Evolutionary conservation across 2,113 vertebrate genomes (phyloP), one percentile per base, ranked within the genome.

Genomic region (Balaenoptera acutorostrata): DNA sequence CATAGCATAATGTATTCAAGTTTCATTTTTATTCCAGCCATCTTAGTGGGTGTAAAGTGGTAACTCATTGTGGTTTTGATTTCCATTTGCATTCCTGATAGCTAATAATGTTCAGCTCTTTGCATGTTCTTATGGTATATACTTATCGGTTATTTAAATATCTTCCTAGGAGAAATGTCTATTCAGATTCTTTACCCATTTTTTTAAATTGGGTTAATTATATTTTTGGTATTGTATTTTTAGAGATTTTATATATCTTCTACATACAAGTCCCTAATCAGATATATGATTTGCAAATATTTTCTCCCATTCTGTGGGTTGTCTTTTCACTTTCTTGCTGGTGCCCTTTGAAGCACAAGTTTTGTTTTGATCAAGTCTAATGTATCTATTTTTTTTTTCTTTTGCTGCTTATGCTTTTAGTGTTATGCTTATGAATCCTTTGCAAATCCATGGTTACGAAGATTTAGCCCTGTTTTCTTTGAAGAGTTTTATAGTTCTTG

Each of bases 311-410:
- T 25, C 36, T 77, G 15, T 39, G 9, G 21, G 21, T 20, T 96
- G 69, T 44, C 25, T 80, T 87, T 94, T 49, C 14, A 15, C 6
- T 49, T 77, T 83, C 33, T 87, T 49, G 27, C 14, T 88, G 61
- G 15, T 80, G 2, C 33, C 63, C 6, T 90, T 72, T 85, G 36
- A 86, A 63, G 71, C 27, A 36, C 29, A 63, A 21, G 3, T 89
- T 84, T 92, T 41, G 41, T 92, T 96, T 92, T 81, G 29, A 75
- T 63, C 57, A 82, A 78, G n/a, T 93, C 39, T 87, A 57, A 55
- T 94, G 72, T 59, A 84, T 77, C 31, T 83, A 83, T 83, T 36
- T 83, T 78, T 74, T 74, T 71, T 63, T 92, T n/a, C 3, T 90
- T 90, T 90, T 52, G 18, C n/a, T 75, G 33, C 49, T 74, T 33